A percentile compares a stretch with the other conserved stretches of the same genome.
phyloP scores from a whole-genome alignment of 2,113 vertebrate genomes.

The Lota lota region DNA sequence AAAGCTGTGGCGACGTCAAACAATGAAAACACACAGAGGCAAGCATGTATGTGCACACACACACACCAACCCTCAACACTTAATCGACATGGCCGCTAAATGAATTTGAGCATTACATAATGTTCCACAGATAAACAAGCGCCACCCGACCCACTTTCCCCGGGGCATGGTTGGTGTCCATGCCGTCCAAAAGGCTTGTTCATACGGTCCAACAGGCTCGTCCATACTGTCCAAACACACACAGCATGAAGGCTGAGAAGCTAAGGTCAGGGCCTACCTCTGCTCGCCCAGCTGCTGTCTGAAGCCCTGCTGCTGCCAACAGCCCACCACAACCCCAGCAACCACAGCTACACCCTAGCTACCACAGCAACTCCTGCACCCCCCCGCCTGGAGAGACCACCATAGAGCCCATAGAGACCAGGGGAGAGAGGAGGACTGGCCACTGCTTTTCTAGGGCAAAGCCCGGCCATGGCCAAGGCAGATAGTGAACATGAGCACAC shows the following conservation, averaged over 20 bases:
- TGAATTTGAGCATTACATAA: not conserved
- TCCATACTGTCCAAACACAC: slow-evolving; percentile 21
- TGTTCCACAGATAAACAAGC: not conserved
- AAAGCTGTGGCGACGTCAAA: not conserved
- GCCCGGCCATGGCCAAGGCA: no score
- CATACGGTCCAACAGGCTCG: no score
- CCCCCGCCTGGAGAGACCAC: no score
- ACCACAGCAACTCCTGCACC: no score
- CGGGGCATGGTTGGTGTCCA: no score
- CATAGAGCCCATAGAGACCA: no score
- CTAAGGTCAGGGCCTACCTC: not conserved
- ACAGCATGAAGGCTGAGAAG: no score
- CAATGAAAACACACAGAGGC: not conserved
- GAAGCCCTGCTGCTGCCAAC: slow-evolving; percentile 60
- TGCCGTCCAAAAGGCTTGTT: no score
- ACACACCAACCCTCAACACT: slow-evolving; percentile 30
- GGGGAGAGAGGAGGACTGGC: no score
- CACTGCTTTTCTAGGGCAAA: no score
- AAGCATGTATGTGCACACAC: slow-evolving; percentile 13
- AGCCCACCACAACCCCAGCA: slow-evolving; percentile 30
- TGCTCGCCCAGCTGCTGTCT: slow-evolving; percentile 67
- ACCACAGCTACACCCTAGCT: no score
- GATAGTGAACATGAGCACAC: not conserved
- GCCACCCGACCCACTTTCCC: not conserved
- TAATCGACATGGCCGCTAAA: not conserved